Evolutionary conservation across 2,888 invertebrate species (phyloP).

Genomic region (Cryptocheilus praepositus): DNA sequence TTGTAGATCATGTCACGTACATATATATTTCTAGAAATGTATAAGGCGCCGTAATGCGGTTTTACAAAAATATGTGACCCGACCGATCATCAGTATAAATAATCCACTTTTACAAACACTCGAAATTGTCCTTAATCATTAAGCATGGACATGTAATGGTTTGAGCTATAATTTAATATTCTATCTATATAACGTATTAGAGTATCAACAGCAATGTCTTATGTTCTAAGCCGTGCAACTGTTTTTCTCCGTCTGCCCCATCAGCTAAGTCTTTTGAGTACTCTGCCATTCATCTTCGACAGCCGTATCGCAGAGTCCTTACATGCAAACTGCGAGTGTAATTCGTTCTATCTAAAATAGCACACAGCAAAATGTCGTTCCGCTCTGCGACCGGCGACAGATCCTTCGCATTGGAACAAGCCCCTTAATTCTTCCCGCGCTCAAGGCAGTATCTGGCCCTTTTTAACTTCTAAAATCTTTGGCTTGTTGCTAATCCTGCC

Average conservation of each 20-base stretch:
- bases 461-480: conserved; percentile 57
- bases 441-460: conserved; percentile 65
- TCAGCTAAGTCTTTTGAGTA: conserved; percentile 22
- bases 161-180: conserved; percentile 28
- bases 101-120: too few species aligned
- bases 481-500: conserved; percentile 57
- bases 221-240: conserved; percentile 15
- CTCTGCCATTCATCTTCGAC: neutral
- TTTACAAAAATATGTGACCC: too few species aligned
- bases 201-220: conserved; percentile 27
- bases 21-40: too few species aligned
- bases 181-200: conserved; percentile 29
- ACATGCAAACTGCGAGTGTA: too few species aligned
- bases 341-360: too few species aligned
- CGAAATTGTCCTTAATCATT: conserved; percentile 24
- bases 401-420: too few species aligned
- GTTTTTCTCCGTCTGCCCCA: conserved; percentile 2
- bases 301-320: too few species aligned
- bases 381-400: too few species aligned
- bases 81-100: too few species aligned
- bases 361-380: too few species aligned
- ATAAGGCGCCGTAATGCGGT: too few species aligned
- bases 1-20: neutral
- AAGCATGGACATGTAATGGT: conserved; percentile 26
- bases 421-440: neutral